Evolutionary conservation across 2,797 vertebrate genomes (phyloP).

Genomic region (Cynodonichthys magdalenae): DNA sequence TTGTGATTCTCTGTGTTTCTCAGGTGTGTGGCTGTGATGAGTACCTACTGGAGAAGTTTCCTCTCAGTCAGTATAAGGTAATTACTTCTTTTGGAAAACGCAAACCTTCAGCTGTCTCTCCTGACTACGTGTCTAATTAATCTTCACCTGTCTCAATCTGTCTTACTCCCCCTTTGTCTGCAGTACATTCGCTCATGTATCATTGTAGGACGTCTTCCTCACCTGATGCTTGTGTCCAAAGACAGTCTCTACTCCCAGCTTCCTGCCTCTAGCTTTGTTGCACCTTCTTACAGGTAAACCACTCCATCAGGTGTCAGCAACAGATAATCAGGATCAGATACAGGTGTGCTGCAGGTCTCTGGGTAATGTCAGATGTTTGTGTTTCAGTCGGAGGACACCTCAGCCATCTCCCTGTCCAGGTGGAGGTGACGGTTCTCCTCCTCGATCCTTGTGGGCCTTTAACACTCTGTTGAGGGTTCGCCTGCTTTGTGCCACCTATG

Average conservation of each 20-base stretch:
- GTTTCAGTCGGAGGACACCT: conserved; percentile 79
- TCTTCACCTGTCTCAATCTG: background rate
- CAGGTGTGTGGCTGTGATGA: conserved; percentile 86
- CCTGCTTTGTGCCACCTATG: conserved; percentile 84
- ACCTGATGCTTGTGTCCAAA: conserved; percentile 85
- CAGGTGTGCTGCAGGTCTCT: background rate
- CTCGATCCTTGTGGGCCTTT: conserved; percentile 82
- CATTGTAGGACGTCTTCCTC: conserved; percentile 80
- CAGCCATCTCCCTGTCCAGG: conserved; percentile 81
- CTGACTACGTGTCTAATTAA: background rate
- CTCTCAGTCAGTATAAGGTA: conserved; percentile 87
- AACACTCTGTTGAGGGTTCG: conserved; percentile 79
- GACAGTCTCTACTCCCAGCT: conserved; percentile 85
- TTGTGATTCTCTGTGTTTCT: conserved; percentile 36
- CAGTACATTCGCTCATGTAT: conserved; percentile 85
- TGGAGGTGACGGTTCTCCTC: conserved; percentile 67
- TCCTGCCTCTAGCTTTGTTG: conserved; percentile 79
- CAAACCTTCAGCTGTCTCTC: background rate
- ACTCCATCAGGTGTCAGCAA: background rate
- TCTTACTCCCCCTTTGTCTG: conserved; percentile 1
- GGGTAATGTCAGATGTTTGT: conserved; percentile 13
- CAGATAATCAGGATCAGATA: conserved; percentile 3
- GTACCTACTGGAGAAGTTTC: conserved; percentile 83
- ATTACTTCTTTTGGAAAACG: background rate
- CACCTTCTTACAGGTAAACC: conserved; percentile 79